phyloP scores from a whole-genome alignment of 92 coral and sea anemone species.

The Blastomussa wellsi region DNA sequence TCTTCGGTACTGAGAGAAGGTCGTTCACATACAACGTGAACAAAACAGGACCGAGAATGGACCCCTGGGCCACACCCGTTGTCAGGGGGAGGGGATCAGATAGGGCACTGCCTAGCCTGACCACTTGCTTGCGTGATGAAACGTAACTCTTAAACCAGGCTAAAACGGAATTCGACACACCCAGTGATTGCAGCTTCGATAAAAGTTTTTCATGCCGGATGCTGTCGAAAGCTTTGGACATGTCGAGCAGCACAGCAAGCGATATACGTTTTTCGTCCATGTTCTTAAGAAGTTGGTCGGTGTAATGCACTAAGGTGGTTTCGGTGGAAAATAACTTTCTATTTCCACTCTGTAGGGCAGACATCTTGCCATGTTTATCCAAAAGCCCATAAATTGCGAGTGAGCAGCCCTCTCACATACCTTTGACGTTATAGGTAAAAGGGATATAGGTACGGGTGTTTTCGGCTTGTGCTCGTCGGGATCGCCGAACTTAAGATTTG shows the following conservation, averaged over 20 bases:
- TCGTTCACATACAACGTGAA: no score
- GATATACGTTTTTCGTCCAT: constrained; percentile 49
- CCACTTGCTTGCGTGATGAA: constrained; percentile 9
- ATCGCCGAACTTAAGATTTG: constrained; percentile 50
- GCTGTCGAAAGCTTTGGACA: constrained; percentile 65
- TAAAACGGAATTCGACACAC: constrained; percentile 14
- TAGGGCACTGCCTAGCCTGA: constrained; percentile 13
- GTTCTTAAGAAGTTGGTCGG: constrained; percentile 56
- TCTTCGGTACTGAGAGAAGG: no score
- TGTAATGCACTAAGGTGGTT: constrained; percentile 49
- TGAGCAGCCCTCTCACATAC: constrained; percentile 11
- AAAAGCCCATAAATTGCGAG: constrained; percentile 27
- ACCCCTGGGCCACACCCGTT: no score
- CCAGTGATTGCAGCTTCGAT: neutral
- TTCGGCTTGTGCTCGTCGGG: constrained; percentile 57
- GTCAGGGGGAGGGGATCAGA: no score
- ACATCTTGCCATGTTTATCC: constrained; percentile 14
- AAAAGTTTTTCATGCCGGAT: constrained; percentile 42
- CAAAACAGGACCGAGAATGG: no score
- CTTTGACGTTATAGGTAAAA: constrained; percentile 28
- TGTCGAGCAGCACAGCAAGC: constrained; percentile 45
- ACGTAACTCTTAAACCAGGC: constrained; percentile 29
- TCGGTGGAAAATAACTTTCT: constrained; percentile 53
- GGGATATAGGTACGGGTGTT: constrained; percentile 54
- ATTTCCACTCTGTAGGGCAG: constrained; percentile 50